A percentile compares a stretch with the other conserved stretches of the same genome.
phyloP scores from a whole-genome alignment of 1,140 invertebrate species.

The Teleopsis dalmanni region DNA sequence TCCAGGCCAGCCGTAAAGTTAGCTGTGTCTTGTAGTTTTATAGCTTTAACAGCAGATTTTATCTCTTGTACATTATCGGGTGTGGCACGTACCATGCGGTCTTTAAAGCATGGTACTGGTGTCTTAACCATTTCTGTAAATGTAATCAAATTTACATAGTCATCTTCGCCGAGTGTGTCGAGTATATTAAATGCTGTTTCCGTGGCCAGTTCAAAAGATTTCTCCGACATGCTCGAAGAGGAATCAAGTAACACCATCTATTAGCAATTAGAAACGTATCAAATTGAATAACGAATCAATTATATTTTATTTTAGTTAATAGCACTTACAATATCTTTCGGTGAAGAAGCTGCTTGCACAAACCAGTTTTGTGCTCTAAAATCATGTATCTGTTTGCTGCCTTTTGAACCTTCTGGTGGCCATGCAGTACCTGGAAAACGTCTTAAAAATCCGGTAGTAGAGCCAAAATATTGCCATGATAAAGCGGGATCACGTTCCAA shows the following conservation, averaged over 20 bases:
- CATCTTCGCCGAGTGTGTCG: constrained; percentile 91
- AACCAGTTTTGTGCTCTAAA: constrained; percentile 87
- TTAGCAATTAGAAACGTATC: too few species aligned
- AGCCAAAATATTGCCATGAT: constrained; percentile 96
- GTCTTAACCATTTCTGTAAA: constrained; percentile 69
- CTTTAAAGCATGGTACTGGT: constrained; percentile 78
- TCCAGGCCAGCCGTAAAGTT: constrained; percentile 88
- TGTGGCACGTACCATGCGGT: constrained; percentile 81
- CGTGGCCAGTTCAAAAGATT: constrained; percentile 74
- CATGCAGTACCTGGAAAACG: constrained; percentile 84
- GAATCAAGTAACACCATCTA: constrained; percentile 81
- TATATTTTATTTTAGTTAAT: background rate
- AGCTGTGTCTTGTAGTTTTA: constrained; percentile 68
- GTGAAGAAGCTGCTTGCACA: constrained; percentile 89
- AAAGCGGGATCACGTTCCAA: constrained; percentile 84
- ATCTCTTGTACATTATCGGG: constrained; percentile 78
- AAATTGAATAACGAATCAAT: background rate
- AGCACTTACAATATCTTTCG: constrained; percentile 74
- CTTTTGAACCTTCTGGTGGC: constrained; percentile 57
- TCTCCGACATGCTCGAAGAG: constrained; percentile 81
- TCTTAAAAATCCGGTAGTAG: constrained; percentile 81
- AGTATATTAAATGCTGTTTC: constrained; percentile 79
- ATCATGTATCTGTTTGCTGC: constrained; percentile 72
- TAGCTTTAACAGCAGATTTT: constrained; percentile 62
- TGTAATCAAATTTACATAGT: constrained; percentile 91